Base-by-base conservation (phyloP, 2,888 invertebrate genomes). In the Tinea pellionella region DNA sequence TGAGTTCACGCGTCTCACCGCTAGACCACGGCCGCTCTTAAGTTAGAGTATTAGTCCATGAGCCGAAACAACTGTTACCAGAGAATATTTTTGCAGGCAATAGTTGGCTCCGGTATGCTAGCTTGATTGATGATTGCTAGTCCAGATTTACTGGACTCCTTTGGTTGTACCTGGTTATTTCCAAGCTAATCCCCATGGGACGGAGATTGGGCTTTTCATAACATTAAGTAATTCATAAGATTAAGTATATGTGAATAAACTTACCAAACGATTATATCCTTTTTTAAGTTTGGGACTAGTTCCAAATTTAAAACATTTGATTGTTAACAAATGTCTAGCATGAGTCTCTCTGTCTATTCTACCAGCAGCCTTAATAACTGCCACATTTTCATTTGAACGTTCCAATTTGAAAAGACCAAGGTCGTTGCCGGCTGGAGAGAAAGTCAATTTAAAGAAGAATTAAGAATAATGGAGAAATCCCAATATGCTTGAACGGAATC, bases 351-450 rank as follows among this genome's bases (percentile, higher is more conserved):
- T 82, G 70, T 94, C 93, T 0, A 94, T 74, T 47, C 92, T 83
- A 4, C 89, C 89, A 0, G 86, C 89, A 0, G 91, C 89, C 60
- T 82, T 86, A 9, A 94, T 81, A 0, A 91, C 68, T 0, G 91
- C 94, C 61, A 89, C 84, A 68, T 92, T 94, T 59, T 92, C 89
- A 3, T 89, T 87, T 0, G 90, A 89, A 2, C 93, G 80, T 64
- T 91, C 89, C 0, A 94, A 80, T 15, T 78, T 80, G 63, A 94
- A 89, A 0, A 91, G 72, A 7, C 89, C 89, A 29, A 90, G 89
- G 61, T 93, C 92, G 68, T 94, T 94, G 1, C 94, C 94, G 69
- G 91, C 89, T 88, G 68, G 8, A 75, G 78, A n/a, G n/a, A n/a
- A n/a, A n/a, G n/a, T n/a, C n/a, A n/a, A n/a, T n/a, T n/a, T n/a